phyloP scores from a whole-genome alignment of 2,797 vertebrate genomes.

The Diglossa cyanea region DNA sequence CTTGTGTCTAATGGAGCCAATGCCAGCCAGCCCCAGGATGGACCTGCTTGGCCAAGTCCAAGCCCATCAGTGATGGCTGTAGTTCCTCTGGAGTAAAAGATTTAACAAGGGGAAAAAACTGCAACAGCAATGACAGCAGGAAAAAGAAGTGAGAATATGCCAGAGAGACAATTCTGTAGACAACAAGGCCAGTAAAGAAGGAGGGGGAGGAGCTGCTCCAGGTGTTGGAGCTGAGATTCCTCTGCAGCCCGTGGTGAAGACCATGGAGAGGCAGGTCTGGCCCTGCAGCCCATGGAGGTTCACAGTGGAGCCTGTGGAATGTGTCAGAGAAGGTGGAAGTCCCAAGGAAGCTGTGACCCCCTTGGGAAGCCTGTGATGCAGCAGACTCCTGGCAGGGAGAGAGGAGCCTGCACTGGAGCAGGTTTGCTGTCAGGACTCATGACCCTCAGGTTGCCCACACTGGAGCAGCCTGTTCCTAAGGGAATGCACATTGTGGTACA shows the following conservation, averaged over 20 bases:
- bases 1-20: background rate
- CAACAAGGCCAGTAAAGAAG: background rate
- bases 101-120: background rate
- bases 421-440: background rate
- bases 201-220: background rate
- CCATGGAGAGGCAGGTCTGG: background rate
- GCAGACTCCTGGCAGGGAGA: background rate
- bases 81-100: background rate
- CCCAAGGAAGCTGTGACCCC: background rate
- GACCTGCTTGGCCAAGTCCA: rapidly evolving
- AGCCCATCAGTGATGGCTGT: background rate
- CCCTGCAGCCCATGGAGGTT: background rate
- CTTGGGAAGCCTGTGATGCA: background rate
- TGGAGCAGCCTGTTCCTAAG: background rate
- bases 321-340: background rate
- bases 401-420: background rate
- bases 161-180: background rate
- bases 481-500: background rate
- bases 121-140: background rate
- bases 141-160: background rate
- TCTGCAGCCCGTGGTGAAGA: rapidly evolving
- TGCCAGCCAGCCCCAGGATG: rapidly evolving
- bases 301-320: background rate
- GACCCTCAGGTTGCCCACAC: background rate
- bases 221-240: background rate